Percentiles rank a stretch among this genome's conserved stretches.
phyloP scores from a whole-genome alignment of 2,888 invertebrate genomes.

The Prenolepis imparis region DNA sequence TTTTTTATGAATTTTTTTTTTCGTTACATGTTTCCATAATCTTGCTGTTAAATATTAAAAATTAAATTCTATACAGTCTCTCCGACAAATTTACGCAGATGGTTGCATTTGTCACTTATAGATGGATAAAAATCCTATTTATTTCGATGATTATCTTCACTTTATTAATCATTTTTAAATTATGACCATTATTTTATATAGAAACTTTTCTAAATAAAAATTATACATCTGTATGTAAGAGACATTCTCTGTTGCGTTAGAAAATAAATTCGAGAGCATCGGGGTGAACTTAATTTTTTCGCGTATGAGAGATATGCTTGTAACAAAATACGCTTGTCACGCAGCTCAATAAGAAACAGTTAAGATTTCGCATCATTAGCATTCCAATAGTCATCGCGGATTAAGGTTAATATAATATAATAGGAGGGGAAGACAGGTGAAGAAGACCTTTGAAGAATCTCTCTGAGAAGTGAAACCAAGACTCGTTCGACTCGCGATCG shows the following conservation, averaged over 20 bases:
- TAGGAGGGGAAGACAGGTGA: neutral
- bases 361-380: conserved; percentile 26
- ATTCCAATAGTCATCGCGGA: conserved; percentile 17
- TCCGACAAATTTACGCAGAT: neutral
- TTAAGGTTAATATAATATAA: conserved; percentile 3
- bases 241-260: neutral
- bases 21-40: conserved; percentile 33
- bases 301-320: neutral
- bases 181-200: neutral
- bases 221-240: neutral
- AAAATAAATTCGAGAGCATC: neutral
- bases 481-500: neutral
- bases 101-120: neutral
- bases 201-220: conserved; percentile 3
- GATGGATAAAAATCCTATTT: neutral
- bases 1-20: conserved; percentile 41
- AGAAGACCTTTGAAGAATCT: neutral
- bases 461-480: neutral
- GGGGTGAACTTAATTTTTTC: neutral
- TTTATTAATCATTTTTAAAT: neutral
- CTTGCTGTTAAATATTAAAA: conserved; percentile 4
- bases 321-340: neutral
- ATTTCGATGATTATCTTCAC: neutral
- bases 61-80: neutral
- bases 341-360: neutral